These are phyloP conservation scores for Gobionotothen gibberifrons DNA, from an alignment of 2,797 vertebrate species.

Conservation along the genomic window DNA sequence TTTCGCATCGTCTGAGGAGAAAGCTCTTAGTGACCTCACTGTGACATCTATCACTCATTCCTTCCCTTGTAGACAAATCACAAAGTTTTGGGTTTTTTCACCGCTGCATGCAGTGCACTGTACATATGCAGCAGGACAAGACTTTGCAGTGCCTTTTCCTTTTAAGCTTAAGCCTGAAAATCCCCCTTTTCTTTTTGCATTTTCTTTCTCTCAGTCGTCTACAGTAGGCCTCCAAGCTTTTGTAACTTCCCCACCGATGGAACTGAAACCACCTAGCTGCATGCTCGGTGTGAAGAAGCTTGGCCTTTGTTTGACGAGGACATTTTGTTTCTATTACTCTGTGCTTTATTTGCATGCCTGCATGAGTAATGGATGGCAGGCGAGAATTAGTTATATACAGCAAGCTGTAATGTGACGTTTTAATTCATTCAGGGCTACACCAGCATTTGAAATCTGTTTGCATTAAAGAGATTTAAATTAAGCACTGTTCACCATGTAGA, in stretches of 20 bases:
- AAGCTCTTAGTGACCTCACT: conserved; percentile 42
- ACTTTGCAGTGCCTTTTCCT: conserved; percentile 78
- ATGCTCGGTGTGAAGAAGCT: conserved; percentile 46
- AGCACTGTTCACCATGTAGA: conserved; percentile 17
- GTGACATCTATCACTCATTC: conserved; percentile 38
- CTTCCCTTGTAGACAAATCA: conserved; percentile 21
- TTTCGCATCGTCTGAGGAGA: conserved; percentile 13
- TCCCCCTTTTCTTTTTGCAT: background rate
- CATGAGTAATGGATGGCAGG: conserved; percentile 55
- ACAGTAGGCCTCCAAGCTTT: conserved; percentile 28
- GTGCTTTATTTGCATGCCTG: conserved; percentile 69
- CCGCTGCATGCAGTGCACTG: conserved; percentile 71
- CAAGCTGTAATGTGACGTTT: conserved; percentile 49
- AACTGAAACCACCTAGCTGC: conserved; percentile 52
- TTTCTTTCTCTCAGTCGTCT: conserved; percentile 7
- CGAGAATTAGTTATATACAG: conserved; percentile 57
- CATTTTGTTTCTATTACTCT: conserved; percentile 26
- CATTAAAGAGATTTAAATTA: conserved; percentile 29
- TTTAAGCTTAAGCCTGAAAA: conserved; percentile 42
- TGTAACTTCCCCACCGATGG: conserved; percentile 1
- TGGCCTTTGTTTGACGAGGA: conserved; percentile 28
- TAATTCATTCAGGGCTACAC: conserved; percentile 48
- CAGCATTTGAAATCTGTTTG: conserved; percentile 39
- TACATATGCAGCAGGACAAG: conserved; percentile 61
- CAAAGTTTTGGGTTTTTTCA: conserved; percentile 6